phyloP scores from a whole-genome alignment of 2,797 vertebrate genomes.

The Rachycentron canadum region DNA sequence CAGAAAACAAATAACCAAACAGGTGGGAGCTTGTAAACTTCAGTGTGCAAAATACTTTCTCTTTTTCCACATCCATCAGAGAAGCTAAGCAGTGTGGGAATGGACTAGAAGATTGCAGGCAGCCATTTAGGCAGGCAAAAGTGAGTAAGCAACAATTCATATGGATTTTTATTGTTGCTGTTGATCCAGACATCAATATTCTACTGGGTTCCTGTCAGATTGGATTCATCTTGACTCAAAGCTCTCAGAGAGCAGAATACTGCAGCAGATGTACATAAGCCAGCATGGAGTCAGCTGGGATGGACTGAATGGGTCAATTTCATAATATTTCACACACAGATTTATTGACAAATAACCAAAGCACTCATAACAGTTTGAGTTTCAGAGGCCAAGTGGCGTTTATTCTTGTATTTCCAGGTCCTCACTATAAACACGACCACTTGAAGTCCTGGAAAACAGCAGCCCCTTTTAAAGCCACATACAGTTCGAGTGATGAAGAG shows the following conservation, averaged over 20 bases:
- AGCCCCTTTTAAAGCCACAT: constrained; percentile 19
- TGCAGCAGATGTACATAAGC: constrained; percentile 38
- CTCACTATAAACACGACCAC: constrained; percentile 2
- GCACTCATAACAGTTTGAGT: constrained; percentile 11
- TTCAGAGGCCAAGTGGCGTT: constrained; percentile 21
- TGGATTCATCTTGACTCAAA: constrained; percentile 58
- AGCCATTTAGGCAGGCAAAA: constrained; percentile 27
- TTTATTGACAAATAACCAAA: constrained; percentile 44
- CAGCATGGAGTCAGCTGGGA: constrained; percentile 52
- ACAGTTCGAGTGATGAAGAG: constrained; percentile 27
- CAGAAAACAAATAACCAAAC: neutral
- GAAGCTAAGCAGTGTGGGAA: constrained; percentile 28
- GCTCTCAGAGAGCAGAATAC: constrained; percentile 35
- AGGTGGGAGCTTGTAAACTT: constrained; percentile 7
- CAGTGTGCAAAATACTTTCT: neutral
- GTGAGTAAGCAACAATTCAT: constrained; percentile 52
- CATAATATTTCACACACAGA: constrained; percentile 54
- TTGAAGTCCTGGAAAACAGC: constrained; percentile 7
- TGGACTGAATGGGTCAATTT: constrained; percentile 51
- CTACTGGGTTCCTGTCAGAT: constrained; percentile 58
- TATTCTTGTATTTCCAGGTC: neutral
- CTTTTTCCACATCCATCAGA: constrained; percentile 26
- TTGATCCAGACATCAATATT: constrained; percentile 72
- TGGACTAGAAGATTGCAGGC: constrained; percentile 26
- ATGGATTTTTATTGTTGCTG: constrained; percentile 66